Evolutionary conservation across 2,888 invertebrate species (phyloP).

Genomic region (Meteorus colon): DNA sequence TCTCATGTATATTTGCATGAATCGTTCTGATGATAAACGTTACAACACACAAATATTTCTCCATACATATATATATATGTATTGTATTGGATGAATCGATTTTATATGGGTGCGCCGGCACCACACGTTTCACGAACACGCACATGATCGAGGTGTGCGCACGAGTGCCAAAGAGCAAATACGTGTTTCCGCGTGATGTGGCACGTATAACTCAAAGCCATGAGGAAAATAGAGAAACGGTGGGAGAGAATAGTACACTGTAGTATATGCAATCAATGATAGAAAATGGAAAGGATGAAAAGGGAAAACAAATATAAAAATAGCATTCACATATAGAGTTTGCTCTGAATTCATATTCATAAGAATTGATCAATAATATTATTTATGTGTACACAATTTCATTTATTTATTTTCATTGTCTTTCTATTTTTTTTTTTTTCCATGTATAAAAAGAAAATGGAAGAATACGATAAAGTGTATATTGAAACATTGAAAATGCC

Average conservation of each 20-base stretch:
- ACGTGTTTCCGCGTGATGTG: slow-evolving; percentile 63
- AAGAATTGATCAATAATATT: too few species aligned
- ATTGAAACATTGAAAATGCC: background rate
- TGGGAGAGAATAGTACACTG: background rate
- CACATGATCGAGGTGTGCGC: slow-evolving; percentile 43
- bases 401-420: background rate
- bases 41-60: background rate
- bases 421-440: background rate
- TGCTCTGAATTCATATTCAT: too few species aligned
- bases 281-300: too few species aligned
- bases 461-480: background rate
- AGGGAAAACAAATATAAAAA: too few species aligned
- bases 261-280: too few species aligned
- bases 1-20: background rate
- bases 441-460: background rate
- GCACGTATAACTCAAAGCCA: slow-evolving; percentile 46
- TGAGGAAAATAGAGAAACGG: slow-evolving; percentile 8
- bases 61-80: background rate
- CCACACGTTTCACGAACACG: slow-evolving; percentile 33
- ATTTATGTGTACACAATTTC: background rate
- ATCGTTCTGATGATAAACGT: background rate
- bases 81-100: slow-evolving; percentile 26
- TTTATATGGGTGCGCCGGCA: slow-evolving; percentile 18
- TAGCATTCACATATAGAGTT: too few species aligned
- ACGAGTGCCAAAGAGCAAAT: slow-evolving; percentile 64